Evolutionary conservation across 2,113 vertebrate genomes (phyloP).

Genomic region (Siniperca chuatsi): DNA sequence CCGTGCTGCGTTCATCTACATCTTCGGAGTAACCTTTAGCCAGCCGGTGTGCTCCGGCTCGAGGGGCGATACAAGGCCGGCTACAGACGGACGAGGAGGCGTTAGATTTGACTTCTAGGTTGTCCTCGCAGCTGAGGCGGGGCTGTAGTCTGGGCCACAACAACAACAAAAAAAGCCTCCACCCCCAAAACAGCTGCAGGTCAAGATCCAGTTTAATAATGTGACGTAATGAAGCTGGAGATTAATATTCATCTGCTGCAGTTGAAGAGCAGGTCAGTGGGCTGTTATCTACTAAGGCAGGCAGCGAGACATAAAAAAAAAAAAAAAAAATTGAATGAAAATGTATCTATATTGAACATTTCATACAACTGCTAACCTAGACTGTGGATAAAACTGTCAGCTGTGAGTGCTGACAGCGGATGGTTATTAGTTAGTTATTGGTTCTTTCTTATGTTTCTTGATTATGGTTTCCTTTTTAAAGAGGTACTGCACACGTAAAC

Average conservation of each 20-base stretch:
- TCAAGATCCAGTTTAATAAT: conserved; percentile 28
- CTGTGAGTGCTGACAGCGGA: too few species aligned
- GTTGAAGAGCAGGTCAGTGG: conserved; percentile 1
- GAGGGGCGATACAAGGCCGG: too few species aligned
- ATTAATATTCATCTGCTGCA: conserved; percentile 34
- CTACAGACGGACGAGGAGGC: background rate
- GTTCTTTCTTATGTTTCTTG: background rate
- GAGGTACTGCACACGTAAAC: too few species aligned
- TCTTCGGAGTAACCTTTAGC: conserved; percentile 27
- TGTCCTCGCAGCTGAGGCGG: background rate
- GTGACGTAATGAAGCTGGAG: background rate
- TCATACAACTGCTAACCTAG: background rate
- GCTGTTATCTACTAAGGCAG: background rate
- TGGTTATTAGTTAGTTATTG: background rate
- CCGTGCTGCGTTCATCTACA: background rate
- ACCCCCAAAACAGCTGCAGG: background rate
- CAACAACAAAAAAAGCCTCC: background rate
- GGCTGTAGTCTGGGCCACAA: background rate
- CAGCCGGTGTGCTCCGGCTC: background rate
- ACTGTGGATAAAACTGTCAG: background rate
- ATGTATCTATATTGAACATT: background rate
- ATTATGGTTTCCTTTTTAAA: background rate
- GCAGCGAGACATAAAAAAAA: background rate
- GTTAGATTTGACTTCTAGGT: background rate
- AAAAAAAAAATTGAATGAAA: background rate